These are phyloP conservation scores for Drosophila crucigera DNA, from an alignment of 2,888 invertebrate genomes.

Conservation along the genomic window DNA sequence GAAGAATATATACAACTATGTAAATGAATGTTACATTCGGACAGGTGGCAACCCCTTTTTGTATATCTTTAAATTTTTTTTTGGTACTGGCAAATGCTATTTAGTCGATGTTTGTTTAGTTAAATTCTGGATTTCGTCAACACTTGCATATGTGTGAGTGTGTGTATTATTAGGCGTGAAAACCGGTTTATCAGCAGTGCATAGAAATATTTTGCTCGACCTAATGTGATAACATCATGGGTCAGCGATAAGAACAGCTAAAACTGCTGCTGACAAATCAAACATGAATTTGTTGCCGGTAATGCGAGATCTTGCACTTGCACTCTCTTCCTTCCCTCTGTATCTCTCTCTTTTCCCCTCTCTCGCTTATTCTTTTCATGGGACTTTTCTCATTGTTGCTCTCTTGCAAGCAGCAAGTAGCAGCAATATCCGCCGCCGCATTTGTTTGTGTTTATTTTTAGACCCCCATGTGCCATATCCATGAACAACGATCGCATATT, in stretches of 20 bases:
- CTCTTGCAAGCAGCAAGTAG: conserved; percentile 3
- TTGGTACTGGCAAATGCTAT: conserved; percentile 24
- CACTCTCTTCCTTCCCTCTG: background rate
- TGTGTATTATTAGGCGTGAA: conserved; percentile 57
- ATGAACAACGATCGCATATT: conserved; percentile 28
- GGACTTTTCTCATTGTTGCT: conserved; percentile 17
- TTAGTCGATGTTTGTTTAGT: conserved; percentile 41
- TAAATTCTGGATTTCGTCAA: conserved; percentile 24
- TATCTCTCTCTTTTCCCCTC: background rate
- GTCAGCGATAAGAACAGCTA: conserved; percentile 61
- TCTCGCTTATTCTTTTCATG: conserved; percentile 24
- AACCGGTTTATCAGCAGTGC: conserved; percentile 73
- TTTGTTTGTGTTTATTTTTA: conserved; percentile 63
- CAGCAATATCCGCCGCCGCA: conserved; percentile 20
- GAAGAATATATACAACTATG: conserved; percentile 2
- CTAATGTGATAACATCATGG: conserved; percentile 63
- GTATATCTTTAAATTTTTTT: conserved; percentile 35
- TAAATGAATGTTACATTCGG: background rate
- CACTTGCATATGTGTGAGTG: conserved; percentile 9
- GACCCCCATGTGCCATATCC: conserved; percentile 31
- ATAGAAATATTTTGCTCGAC: conserved; percentile 52
- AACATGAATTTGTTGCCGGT: conserved; percentile 56
- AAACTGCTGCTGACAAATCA: conserved; percentile 56
- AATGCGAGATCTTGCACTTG: conserved; percentile 50
- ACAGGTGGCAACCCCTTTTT: conserved; percentile 64